Evolutionary conservation across 2,113 vertebrate species (phyloP).

Genomic region (Arenaria interpres): DNA sequence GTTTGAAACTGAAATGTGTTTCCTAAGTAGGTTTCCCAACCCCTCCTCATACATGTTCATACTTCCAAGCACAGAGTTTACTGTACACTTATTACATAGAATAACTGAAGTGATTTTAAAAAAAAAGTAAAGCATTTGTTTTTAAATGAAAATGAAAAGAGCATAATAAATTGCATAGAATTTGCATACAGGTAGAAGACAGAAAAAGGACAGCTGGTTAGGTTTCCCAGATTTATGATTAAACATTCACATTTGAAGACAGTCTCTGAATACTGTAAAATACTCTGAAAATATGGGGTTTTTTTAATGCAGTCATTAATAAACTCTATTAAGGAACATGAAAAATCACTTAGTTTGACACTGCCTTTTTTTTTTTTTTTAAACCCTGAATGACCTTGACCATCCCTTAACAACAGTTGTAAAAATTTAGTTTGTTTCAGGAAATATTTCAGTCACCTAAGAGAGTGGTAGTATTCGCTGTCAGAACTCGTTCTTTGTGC

Average conservation of each 20-base stretch:
- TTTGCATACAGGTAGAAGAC: neutral
- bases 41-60: neutral
- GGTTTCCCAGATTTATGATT: neutral
- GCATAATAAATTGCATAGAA: neutral
- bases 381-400: neutral
- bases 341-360: neutral
- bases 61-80: neutral
- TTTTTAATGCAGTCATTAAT: neutral
- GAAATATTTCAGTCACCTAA: neutral
- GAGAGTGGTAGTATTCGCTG: neutral
- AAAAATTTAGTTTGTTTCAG: neutral
- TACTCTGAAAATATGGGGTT: too few species aligned
- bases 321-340: neutral
- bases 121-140: neutral
- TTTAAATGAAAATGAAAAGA: neutral
- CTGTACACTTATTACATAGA: neutral
- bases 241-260: neutral
- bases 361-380: neutral
- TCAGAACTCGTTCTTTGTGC: neutral
- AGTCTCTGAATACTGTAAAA: neutral
- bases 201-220: neutral
- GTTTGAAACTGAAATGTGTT: neutral
- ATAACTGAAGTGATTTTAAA: neutral
- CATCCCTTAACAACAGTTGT: neutral
- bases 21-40: neutral